Conservation (phyloP, 2,113 vertebrate genomes). For the Caloenas nicobarica region DNA sequence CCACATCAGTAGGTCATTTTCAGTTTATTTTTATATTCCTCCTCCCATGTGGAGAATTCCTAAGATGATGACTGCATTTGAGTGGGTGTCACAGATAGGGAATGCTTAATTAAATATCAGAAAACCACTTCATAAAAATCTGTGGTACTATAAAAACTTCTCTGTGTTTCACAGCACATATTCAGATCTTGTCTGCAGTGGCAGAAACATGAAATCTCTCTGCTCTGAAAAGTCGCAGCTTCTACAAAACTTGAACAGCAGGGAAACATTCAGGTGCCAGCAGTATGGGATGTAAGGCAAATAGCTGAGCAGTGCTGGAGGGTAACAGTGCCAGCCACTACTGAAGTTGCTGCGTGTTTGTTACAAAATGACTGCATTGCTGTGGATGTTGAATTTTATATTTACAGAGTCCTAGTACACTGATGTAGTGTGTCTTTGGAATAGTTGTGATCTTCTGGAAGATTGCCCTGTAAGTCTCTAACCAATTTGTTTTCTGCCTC, state of each 20-base stretch:
- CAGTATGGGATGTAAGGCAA: neutral
- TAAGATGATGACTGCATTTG: neutral
- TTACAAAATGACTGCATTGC: neutral
- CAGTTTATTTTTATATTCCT: neutral
- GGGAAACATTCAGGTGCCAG: neutral
- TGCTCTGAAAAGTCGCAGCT: neutral
- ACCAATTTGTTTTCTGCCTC: neutral
- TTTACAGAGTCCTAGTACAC: neutral
- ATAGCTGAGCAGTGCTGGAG: neutral
- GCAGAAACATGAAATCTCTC: neutral
- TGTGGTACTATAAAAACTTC: neutral
- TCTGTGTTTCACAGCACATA: neutral
- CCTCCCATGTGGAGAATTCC: neutral
- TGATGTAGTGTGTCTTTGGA: neutral
- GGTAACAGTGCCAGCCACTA: neutral
- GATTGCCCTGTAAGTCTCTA: neutral
- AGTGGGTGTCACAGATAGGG: neutral
- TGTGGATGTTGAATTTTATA: neutral
- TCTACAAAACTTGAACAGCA: neutral
- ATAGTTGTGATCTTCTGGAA: neutral
- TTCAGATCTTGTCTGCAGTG: neutral
- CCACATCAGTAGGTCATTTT: neutral
- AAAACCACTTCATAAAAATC: neutral
- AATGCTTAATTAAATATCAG: constrained; percentile 13
- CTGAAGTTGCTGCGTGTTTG: neutral